Conservation (phyloP, 1,140 invertebrate species). For the Papilio glaucus region DNA sequence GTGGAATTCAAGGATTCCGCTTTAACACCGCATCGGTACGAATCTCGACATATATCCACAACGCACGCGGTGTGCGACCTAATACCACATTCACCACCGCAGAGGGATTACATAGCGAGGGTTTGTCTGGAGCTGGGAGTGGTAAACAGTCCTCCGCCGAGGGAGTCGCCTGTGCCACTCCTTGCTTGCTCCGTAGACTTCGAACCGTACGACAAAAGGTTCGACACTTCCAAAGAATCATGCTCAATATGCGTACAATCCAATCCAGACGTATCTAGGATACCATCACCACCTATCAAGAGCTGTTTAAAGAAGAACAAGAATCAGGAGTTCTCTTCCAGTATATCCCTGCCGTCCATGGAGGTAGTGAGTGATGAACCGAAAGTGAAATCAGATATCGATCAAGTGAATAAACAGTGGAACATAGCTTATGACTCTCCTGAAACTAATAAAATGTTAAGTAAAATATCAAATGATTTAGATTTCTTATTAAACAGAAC, state of each 20-base stretch:
- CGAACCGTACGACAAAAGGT: constrained; percentile 67
- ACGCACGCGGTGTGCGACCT: constrained; percentile 77
- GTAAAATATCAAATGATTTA: constrained; percentile 89
- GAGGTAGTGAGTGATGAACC: constrained; percentile 63
- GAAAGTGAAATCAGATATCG: constrained; percentile 69
- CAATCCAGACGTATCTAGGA: constrained; percentile 73
- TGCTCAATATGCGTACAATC: constrained; percentile 77
- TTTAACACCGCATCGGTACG: constrained; percentile 60
- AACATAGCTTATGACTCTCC: constrained; percentile 72
- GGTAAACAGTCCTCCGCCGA: constrained; percentile 57
- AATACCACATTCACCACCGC: constrained; percentile 62
- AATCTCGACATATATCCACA: constrained; percentile 53
- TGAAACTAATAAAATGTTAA: constrained; percentile 85
- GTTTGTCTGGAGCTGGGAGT: constrained; percentile 75
- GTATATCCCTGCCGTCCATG: constrained; percentile 73
- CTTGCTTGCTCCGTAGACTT: constrained; percentile 73
- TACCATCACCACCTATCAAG: constrained; percentile 73
- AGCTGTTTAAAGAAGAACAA: constrained; percentile 79
- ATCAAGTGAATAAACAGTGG: constrained; percentile 72
- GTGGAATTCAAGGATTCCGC: constrained; percentile 74
- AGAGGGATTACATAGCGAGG: constrained; percentile 69
- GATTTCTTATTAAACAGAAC: constrained; percentile 89
- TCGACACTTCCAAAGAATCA: constrained; percentile 67
- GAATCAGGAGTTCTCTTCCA: constrained; percentile 60
- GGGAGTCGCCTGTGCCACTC: constrained; percentile 60